Evolutionary conservation across 37 sponge, comb jelly and placozoan genomes (phyloP).

Genomic region (Chondrilla cf. caribensis): DNA sequence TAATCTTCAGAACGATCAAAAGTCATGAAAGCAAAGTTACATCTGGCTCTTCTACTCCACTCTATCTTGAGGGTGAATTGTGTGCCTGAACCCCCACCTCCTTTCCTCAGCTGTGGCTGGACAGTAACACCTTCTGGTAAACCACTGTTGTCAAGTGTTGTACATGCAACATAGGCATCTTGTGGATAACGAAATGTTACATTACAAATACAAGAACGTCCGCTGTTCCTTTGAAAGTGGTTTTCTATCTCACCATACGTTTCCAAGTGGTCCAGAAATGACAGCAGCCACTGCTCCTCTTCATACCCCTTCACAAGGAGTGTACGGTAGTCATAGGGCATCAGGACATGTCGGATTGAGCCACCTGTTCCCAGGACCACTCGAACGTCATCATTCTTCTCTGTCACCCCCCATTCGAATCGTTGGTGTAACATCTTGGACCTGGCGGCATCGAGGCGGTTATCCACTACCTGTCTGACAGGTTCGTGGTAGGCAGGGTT

Average conservation of each 20-base stretch:
- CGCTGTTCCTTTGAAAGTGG: neutral
- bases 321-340: slow-evolving; percentile 50
- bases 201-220: neutral
- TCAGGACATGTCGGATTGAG: slow-evolving; percentile 36
- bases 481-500: slow-evolving; percentile 9
- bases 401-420: slow-evolving; percentile 35
- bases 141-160: neutral
- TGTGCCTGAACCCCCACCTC: neutral
- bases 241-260: slow-evolving; percentile 22
- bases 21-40: slow-evolving; percentile 30
- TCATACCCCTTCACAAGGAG: slow-evolving; percentile 25
- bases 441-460: neutral
- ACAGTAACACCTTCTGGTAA: slow-evolving; percentile 13
- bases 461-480: neutral
- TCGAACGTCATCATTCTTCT: slow-evolving; percentile 33
- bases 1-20: slow-evolving; percentile 10
- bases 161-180: slow-evolving; percentile 24
- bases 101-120: neutral
- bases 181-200: slow-evolving; percentile 37
- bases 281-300: neutral
- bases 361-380: slow-evolving; percentile 57
- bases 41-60: slow-evolving; percentile 47
- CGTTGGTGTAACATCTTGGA: slow-evolving; percentile 2
- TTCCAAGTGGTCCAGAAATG: neutral
- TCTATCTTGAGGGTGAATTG: slow-evolving; percentile 38